Percentiles rank a stretch among this genome's conserved stretches.
phyloP scores from a whole-genome alignment of 2,113 vertebrate genomes.

The Takifugu bimaculatus region DNA sequence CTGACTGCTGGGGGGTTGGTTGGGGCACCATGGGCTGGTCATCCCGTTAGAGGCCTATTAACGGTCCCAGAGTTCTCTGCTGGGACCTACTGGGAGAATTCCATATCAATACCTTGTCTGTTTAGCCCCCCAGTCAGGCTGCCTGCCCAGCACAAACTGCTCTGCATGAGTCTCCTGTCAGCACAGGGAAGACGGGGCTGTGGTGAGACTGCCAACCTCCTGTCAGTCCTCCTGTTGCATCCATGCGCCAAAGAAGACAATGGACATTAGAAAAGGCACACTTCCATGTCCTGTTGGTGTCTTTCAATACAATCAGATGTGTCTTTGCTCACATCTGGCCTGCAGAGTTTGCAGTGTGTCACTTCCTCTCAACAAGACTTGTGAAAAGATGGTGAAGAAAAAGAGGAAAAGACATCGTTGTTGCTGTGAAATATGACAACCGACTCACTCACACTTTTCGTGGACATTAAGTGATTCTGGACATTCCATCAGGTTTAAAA shows the following conservation, averaged over 20 bases:
- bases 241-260: constrained; percentile 45
- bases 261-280: constrained; percentile 61
- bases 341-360: constrained; percentile 45
- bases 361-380: constrained; percentile 50
- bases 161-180: constrained; percentile 59
- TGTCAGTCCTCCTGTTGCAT: constrained; percentile 62
- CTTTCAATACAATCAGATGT: constrained; percentile 47
- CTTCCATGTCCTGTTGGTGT: constrained; percentile 55
- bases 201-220: constrained; percentile 44
- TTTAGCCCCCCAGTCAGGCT: constrained; percentile 48
- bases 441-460: no score
- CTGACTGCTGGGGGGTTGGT: constrained; percentile 44
- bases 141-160: constrained; percentile 56
- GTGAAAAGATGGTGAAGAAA: constrained; percentile 30
- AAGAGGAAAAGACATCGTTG: constrained; percentile 1
- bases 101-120: constrained; percentile 73
- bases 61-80: constrained; percentile 60
- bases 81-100: constrained; percentile 66
- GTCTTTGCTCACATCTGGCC: constrained; percentile 64
- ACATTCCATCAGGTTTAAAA: background rate
- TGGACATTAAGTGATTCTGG: no score
- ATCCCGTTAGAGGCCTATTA: constrained; percentile 78
- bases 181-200: constrained; percentile 31
- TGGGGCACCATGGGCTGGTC: constrained; percentile 62
- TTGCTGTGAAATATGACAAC: no score